Evolutionary conservation across 2,797 vertebrate species (phyloP).

Genomic region (Enteromius fasciolatus): DNA sequence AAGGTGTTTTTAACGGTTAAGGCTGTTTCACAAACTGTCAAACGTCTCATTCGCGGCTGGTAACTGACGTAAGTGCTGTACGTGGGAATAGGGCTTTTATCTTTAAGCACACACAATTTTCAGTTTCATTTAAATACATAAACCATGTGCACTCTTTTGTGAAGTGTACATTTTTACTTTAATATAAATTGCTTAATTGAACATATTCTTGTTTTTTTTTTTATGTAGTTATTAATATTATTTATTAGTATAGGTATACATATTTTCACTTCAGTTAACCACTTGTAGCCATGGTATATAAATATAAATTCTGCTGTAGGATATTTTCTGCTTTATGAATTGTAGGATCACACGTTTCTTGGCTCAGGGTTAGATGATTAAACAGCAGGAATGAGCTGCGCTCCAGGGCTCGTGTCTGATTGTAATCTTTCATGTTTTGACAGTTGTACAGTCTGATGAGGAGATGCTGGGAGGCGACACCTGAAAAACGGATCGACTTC

Average conservation of each 20-base stretch:
- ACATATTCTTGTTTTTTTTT: neutral
- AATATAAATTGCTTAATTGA: neutral
- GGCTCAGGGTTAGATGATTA: neutral
- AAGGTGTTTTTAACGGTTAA: neutral
- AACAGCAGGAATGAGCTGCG: neutral
- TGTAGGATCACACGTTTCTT: neutral
- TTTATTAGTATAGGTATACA: neutral
- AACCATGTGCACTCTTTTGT: neutral
- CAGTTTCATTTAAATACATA: neutral
- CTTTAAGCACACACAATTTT: neutral
- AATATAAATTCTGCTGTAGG: neutral
- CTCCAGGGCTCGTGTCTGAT: conserved; percentile 7
- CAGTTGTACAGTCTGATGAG: conserved; percentile 94
- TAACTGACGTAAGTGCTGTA: neutral
- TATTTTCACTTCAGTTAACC: neutral
- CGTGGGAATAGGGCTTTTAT: neutral
- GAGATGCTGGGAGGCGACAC: conserved; percentile 89
- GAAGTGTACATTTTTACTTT: neutral
- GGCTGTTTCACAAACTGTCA: neutral
- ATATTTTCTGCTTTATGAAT: neutral
- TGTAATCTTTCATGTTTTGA: conserved; percentile 16
- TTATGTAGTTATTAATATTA: neutral
- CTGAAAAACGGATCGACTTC: conserved; percentile 85
- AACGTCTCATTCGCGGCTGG: too few relatives aligned
- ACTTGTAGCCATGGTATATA: neutral